Conservation (phyloP, 2,888 invertebrate genomes). For the Teleogryllus oceanicus region DNA sequence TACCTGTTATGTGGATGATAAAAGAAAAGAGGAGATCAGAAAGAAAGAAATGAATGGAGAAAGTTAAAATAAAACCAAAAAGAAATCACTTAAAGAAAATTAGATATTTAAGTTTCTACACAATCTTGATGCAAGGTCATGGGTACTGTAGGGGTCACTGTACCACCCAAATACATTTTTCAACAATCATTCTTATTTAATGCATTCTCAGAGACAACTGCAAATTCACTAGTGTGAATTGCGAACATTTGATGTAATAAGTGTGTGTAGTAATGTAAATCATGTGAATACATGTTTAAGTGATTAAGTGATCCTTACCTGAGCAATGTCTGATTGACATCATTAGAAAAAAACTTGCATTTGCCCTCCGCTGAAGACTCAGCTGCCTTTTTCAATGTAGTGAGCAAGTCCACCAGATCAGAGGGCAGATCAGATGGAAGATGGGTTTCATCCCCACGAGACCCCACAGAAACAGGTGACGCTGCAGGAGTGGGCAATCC, state of each 20-base stretch:
- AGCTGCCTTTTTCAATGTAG: constrained; percentile 48
- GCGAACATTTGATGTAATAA: not conserved
- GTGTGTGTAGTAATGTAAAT: not conserved
- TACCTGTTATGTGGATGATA: too few species aligned
- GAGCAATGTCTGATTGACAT: constrained; percentile 53
- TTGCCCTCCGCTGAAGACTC: constrained; percentile 50
- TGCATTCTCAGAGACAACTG: too few species aligned
- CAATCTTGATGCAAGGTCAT: too few species aligned
- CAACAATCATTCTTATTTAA: too few species aligned
- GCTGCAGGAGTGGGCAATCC: not conserved
- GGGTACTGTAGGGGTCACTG: too few species aligned
- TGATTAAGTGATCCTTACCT: constrained; percentile 45
- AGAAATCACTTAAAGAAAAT: too few species aligned
- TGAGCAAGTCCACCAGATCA: constrained; percentile 49
- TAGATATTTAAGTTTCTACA: too few species aligned
- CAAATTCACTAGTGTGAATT: too few species aligned
- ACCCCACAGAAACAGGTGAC: not conserved
- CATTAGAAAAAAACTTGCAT: constrained; percentile 53
- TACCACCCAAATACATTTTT: too few species aligned
- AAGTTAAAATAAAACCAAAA: too few species aligned
- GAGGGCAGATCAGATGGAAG: constrained; percentile 51
- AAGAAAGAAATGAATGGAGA: too few species aligned
- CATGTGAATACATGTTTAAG: not conserved
- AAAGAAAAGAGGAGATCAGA: too few species aligned
- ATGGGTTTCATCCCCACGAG: constrained; percentile 34